phyloP scores from a whole-genome alignment of 2,888 invertebrate genomes.

The Monopis laevigella region DNA sequence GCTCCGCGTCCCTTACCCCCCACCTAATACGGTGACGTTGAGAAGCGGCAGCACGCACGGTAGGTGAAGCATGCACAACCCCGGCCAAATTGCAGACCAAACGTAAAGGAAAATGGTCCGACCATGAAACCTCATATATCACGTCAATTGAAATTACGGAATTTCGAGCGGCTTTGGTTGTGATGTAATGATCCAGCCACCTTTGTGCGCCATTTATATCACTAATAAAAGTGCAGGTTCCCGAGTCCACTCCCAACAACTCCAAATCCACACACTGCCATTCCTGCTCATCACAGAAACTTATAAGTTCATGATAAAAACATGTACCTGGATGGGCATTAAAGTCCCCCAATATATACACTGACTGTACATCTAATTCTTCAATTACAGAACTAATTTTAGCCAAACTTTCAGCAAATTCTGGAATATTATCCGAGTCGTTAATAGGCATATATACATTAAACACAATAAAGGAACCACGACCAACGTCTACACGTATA shows the following conservation, averaged over 20 bases:
- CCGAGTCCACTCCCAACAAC: constrained; percentile 13
- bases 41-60: no score
- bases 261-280: constrained; percentile 15
- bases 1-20: no score
- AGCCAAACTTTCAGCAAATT: constrained; percentile 13
- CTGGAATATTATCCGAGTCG: not conserved
- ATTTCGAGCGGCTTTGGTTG: constrained; percentile 9
- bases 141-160: constrained; percentile 11
- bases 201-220: constrained; percentile 12
- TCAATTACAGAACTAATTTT: constrained; percentile 14
- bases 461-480: constrained; percentile 1
- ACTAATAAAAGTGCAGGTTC: constrained; percentile 13
- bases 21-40: no score
- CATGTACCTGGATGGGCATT: constrained; percentile 12
- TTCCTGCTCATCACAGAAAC: constrained; percentile 14
- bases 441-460: constrained; percentile 12
- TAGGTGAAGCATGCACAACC: no score
- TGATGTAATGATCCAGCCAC: constrained; percentile 17
- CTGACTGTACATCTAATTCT: constrained; percentile 11
- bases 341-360: constrained; percentile 11
- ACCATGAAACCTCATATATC: constrained; percentile 16
- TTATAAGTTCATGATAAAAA: constrained; percentile 15
- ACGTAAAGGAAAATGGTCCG: constrained; percentile 17
- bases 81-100: constrained; percentile 15
- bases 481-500: not conserved